Percentiles rank a stretch among this genome's conserved stretches.
phyloP scores from a whole-genome alignment of 2,113 vertebrate genomes.

The Marmota flaviventris region DNA sequence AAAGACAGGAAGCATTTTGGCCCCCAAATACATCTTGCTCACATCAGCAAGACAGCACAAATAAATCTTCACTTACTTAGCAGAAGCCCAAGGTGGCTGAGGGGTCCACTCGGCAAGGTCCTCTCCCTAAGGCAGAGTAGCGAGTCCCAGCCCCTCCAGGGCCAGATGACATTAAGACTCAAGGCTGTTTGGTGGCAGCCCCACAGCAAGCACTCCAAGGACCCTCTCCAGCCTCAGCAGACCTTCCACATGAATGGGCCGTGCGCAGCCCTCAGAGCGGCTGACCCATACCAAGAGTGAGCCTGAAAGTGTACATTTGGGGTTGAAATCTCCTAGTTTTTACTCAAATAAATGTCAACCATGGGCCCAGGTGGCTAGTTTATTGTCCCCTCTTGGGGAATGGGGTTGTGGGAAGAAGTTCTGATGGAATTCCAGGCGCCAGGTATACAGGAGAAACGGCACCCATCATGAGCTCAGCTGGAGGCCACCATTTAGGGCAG shows the following conservation, averaged over 20 bases:
- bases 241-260: too few relatives aligned
- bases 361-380: neutral
- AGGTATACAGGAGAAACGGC: neutral
- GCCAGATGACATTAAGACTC: neutral
- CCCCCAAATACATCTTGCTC: constrained; percentile 34
- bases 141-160: neutral
- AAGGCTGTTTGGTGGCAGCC: neutral
- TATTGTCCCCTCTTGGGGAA: neutral
- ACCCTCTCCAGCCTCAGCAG: neutral
- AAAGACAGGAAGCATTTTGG: constrained; percentile 44
- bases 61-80: constrained; percentile 1
- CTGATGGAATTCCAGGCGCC: neutral
- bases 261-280: neutral
- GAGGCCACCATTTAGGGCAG: neutral
- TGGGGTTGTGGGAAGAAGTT: neutral
- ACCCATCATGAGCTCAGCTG: neutral
- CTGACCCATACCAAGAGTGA: neutral
- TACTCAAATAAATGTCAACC: neutral
- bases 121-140: neutral
- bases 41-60: neutral
- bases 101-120: neutral
- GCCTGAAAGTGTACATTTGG: neutral
- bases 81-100: neutral
- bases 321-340: neutral
- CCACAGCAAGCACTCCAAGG: neutral